phyloP scores from a whole-genome alignment of 2,113 vertebrate species.

The Burhinus bistriatus region DNA sequence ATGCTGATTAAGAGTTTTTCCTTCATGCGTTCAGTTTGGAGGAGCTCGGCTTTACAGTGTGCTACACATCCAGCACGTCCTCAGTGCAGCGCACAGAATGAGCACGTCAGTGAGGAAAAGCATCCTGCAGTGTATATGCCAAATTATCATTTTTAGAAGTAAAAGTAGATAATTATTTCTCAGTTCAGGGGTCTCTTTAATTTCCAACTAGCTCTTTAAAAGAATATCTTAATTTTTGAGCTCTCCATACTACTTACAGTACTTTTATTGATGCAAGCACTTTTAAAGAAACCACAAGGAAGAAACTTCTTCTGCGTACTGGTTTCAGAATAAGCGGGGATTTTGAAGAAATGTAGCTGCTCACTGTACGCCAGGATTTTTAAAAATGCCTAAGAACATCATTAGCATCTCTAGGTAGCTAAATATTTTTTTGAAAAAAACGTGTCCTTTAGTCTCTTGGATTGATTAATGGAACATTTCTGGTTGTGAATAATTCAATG shows the following conservation, averaged over 20 bases:
- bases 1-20: background rate
- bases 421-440: background rate
- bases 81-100: background rate
- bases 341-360: background rate
- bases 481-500: slow-evolving; percentile 13
- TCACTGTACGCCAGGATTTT: background rate
- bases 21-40: background rate
- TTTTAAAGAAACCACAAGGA: background rate
- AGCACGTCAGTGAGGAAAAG: rapidly evolving
- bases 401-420: background rate
- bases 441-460: background rate
- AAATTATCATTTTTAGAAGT: background rate
- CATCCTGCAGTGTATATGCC: background rate
- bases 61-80: background rate
- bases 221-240: background rate
- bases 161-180: background rate
- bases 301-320: background rate
- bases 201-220: background rate
- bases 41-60: background rate
- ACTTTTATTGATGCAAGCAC: background rate
- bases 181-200: background rate
- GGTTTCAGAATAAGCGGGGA: background rate
- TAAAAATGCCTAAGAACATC: background rate
- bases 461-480: slow-evolving; percentile 20
- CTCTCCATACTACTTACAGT: background rate